Evolutionary conservation across 2,113 vertebrate genomes (phyloP).

Genomic region (Orthonyx spaldingii): DNA sequence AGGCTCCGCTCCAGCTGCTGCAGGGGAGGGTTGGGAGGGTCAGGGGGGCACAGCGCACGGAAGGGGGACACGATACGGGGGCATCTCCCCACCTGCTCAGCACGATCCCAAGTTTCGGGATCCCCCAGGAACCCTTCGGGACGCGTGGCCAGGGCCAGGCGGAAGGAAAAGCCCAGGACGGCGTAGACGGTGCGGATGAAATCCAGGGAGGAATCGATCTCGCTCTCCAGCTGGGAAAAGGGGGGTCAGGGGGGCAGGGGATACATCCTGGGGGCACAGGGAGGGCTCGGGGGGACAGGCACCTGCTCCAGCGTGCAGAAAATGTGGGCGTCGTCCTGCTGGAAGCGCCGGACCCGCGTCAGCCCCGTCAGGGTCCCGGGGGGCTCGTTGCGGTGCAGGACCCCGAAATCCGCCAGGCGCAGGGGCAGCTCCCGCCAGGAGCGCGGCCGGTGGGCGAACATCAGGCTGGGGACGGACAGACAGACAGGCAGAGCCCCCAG

Average conservation of each 20-base stretch:
- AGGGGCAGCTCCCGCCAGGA: conserved; percentile 92
- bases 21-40: not conserved
- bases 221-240: conserved; percentile 77
- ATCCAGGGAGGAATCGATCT: conserved; percentile 85
- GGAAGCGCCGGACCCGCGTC: conserved; percentile 85
- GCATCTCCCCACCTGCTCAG: conserved; percentile 77
- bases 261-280: rapidly evolving
- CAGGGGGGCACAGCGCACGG: too few relatives aligned
- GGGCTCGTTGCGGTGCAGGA: conserved; percentile 87
- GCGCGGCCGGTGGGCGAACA: conserved; percentile 87
- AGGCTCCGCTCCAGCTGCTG: conserved; percentile 85
- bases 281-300: not conserved
- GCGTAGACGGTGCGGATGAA: conserved; percentile 83
- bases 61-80: too few relatives aligned
- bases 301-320: conserved; percentile 90
- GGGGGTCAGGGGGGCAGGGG: not conserved
- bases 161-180: conserved; percentile 87
- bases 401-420: conserved; percentile 89
- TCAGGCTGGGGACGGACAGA: conserved; percentile 71
- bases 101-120: conserved; percentile 81
- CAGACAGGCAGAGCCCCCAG: not conserved
- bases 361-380: conserved; percentile 83
- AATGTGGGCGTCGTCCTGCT: conserved; percentile 91
- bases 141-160: conserved; percentile 83
- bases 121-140: conserved; percentile 84